These are phyloP conservation scores for Pheosia tremula DNA, from an alignment of 2,888 invertebrate species.

Conservation along the genomic window DNA sequence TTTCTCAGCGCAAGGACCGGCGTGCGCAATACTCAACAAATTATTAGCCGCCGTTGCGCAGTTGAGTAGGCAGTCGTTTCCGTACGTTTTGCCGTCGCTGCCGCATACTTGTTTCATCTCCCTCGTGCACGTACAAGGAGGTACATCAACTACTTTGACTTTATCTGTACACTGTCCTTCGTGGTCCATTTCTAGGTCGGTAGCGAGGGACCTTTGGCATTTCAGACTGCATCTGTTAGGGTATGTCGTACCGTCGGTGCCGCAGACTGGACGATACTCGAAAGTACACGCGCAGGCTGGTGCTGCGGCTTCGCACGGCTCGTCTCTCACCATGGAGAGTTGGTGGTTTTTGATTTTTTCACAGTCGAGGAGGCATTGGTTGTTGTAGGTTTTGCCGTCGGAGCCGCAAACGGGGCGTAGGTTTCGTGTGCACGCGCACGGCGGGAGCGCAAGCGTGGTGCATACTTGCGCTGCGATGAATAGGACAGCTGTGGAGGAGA, in stretches of 20 bases:
- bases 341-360: slow-evolving; percentile 30
- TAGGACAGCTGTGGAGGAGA: slow-evolving; percentile 43
- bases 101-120: slow-evolving; percentile 49
- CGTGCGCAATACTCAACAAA: slow-evolving; percentile 22
- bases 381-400: slow-evolving; percentile 88
- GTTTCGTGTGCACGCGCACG: slow-evolving; percentile 56
- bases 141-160: slow-evolving; percentile 14
- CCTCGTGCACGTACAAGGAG: slow-evolving; percentile 38
- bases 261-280: slow-evolving; percentile 49
- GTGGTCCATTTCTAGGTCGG: slow-evolving; percentile 24
- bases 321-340: slow-evolving; percentile 20
- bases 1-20: slow-evolving; percentile 29
- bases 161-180: slow-evolving; percentile 30
- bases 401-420: slow-evolving; percentile 87
- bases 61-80: slow-evolving; percentile 46
- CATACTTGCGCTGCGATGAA: slow-evolving; percentile 39
- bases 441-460: slow-evolving; percentile 39
- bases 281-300: slow-evolving; percentile 33
- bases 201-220: slow-evolving; percentile 27
- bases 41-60: slow-evolving; percentile 35
- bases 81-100: slow-evolving; percentile 48
- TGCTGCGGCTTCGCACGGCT: slow-evolving; percentile 20
- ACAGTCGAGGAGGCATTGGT: slow-evolving; percentile 86
- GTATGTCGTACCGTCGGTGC: slow-evolving; percentile 49
- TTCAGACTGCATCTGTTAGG: slow-evolving; percentile 44